A percentile compares a stretch with the other conserved stretches of the same genome.
Conservation (phyloP, 2,113 vertebrate species). For the Willisornis vidua region DNA sequence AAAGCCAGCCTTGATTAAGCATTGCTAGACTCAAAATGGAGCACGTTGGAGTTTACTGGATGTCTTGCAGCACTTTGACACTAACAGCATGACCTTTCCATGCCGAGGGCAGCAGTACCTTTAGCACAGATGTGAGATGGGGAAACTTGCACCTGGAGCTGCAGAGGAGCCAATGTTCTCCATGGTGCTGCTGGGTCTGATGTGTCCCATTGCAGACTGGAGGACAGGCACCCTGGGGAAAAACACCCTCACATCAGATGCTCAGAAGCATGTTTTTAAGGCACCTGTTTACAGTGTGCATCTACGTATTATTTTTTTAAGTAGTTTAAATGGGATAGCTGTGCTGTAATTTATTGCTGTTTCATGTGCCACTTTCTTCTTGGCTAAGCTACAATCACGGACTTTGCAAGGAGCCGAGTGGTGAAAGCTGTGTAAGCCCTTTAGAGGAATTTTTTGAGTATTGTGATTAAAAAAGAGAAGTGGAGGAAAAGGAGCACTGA, state of each 20-base stretch:
- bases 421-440: neutral
- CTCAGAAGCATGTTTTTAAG: slow-evolving; percentile 47
- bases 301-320: neutral
- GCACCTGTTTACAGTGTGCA: slow-evolving; percentile 19
- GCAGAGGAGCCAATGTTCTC: neutral
- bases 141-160: neutral
- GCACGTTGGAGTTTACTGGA: neutral
- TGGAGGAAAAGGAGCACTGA: neutral
- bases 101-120: neutral
- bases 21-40: neutral
- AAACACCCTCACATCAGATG: neutral
- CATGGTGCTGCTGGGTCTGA: neutral
- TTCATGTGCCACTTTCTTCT: neutral
- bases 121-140: neutral
- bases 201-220: neutral
- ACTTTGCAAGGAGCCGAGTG: neutral
- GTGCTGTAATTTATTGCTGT: slow-evolving; percentile 50
- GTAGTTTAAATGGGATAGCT: neutral
- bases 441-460: neutral
- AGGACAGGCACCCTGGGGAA: neutral
- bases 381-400: neutral
- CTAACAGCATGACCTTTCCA: neutral
- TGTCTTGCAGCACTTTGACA: neutral
- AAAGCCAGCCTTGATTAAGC: neutral
- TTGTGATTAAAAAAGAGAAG: neutral